Percentiles rank a stretch among this genome's conserved stretches.
These are phyloP conservation scores for Sepiola atlantica DNA, from an alignment of 2,888 invertebrate genomes.

Conservation along the genomic window DNA sequence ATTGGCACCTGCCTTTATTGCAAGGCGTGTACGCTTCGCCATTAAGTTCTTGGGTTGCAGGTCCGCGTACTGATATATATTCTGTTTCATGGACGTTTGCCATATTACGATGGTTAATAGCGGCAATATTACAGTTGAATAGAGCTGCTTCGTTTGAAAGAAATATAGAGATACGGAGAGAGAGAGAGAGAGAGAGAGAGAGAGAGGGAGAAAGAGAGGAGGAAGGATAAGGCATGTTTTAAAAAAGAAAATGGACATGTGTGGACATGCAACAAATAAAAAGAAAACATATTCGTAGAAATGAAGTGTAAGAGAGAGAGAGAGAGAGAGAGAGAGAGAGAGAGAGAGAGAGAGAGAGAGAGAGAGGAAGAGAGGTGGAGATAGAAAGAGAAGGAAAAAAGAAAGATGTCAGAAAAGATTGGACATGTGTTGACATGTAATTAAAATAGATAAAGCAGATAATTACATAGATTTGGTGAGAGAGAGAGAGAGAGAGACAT, in stretches of 20 bases:
- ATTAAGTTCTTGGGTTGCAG: constrained; percentile 22
- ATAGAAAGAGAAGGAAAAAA: background rate
- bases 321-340: background rate
- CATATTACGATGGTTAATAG: background rate
- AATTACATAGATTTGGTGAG: background rate
- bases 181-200: background rate
- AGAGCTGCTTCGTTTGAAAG: background rate
- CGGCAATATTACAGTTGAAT: background rate
- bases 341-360: too few species aligned
- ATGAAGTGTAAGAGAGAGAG: too few species aligned
- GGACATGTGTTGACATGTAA: background rate
- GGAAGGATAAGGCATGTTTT: background rate
- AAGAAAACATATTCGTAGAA: too few species aligned
- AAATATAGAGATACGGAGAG: background rate
- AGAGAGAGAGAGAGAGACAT: too few species aligned
- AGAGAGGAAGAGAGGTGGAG: background rate
- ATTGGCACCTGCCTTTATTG: background rate
- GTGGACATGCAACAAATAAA: too few species aligned
- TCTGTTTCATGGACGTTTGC: constrained; percentile 19
- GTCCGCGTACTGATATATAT: background rate
- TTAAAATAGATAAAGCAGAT: background rate
- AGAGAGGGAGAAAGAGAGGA: background rate
- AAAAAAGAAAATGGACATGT: background rate
- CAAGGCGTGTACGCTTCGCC: constrained; percentile 5
- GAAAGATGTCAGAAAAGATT: background rate